Conservation (phyloP, 2,797 vertebrate species). For the Macropodus opercularis region DNA sequence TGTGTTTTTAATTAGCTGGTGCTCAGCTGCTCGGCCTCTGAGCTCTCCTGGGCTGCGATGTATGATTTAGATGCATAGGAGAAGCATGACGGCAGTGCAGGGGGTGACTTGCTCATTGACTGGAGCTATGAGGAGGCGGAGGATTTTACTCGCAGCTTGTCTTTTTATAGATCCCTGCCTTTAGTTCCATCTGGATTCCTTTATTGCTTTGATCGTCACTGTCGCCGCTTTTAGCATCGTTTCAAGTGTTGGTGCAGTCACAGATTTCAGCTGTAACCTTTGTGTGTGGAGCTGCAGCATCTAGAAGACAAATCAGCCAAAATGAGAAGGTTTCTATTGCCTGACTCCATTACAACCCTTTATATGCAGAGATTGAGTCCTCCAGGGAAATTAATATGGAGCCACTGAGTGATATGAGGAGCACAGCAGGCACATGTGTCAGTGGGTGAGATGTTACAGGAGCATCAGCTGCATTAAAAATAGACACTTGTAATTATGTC, state of each 20-base stretch:
- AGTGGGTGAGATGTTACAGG: conserved; percentile 35
- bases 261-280: conserved; percentile 16
- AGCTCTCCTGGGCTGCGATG: conserved; percentile 54
- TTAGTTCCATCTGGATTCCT: conserved; percentile 47
- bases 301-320: conserved; percentile 21
- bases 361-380: conserved; percentile 38
- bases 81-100: conserved; percentile 41
- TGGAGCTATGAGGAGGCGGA: conserved; percentile 44
- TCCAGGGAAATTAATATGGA: conserved; percentile 58
- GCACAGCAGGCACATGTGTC: conserved; percentile 32
- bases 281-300: not conserved
- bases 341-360: conserved; percentile 33
- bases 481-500: conserved; percentile 20
- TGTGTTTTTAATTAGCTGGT: conserved; percentile 56
- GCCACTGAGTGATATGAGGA: conserved; percentile 31
- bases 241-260: conserved; percentile 16
- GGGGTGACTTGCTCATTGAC: conserved; percentile 40
- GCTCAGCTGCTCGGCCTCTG: conserved; percentile 40
- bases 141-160: conserved; percentile 38
- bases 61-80: conserved; percentile 54
- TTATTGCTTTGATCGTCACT: conserved; percentile 56
- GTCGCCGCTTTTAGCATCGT: conserved; percentile 31
- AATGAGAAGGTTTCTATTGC: conserved; percentile 30
- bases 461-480: conserved; percentile 38
- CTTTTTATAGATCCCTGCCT: conserved; percentile 58